These are phyloP conservation scores for Rhimphoctona megacephalus DNA, from an alignment of 2,888 invertebrate genomes.

Conservation along the genomic window DNA sequence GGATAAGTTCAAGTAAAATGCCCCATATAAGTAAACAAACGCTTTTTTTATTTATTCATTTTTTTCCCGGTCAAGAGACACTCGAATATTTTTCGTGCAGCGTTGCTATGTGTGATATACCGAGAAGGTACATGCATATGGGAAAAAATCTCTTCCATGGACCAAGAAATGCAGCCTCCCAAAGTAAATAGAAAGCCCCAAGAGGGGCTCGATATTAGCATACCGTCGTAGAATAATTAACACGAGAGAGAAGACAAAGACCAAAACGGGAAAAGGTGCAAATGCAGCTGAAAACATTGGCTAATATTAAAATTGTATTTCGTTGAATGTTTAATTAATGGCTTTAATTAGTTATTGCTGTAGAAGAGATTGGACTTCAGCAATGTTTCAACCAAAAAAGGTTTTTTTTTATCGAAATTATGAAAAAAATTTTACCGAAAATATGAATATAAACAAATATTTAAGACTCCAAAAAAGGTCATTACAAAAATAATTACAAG, in stretches of 20 bases:
- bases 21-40: neutral
- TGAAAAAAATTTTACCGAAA: neutral
- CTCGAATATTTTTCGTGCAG: conserved; percentile 45
- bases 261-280: conserved; percentile 6
- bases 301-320: neutral
- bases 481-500: neutral
- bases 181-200: conserved; percentile 54
- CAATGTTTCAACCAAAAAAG: neutral
- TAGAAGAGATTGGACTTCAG: neutral
- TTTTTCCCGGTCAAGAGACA: conserved; percentile 16
- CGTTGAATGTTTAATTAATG: neutral
- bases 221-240: conserved; percentile 60
- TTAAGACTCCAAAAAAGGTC: neutral
- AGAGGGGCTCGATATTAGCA: conserved; percentile 55
- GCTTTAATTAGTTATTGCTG: neutral
- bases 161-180: conserved; percentile 35
- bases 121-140: neutral
- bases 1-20: neutral
- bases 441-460: neutral
- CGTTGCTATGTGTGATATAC: neutral
- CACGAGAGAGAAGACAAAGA: conserved; percentile 12
- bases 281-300: neutral
- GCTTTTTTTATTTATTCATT: conserved; percentile 5
- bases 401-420: no score
- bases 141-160: conserved; percentile 9